Evolutionary conservation across 1,140 invertebrate species (phyloP), one percentile per base, ranked within the genome.

Genomic region (Ceratina calcarata): DNA sequence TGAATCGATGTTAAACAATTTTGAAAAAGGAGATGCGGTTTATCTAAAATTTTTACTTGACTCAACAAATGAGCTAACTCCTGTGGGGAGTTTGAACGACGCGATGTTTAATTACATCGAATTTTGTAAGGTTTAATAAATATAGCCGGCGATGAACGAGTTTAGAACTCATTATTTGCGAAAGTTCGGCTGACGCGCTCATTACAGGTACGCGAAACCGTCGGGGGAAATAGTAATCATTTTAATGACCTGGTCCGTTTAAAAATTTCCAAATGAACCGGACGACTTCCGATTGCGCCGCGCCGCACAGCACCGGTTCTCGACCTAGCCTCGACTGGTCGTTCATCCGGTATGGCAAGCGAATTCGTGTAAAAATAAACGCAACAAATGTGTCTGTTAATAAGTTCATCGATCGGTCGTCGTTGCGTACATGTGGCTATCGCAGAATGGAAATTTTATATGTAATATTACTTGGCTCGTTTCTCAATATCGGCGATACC

Each of bases 71-170:
- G 16, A 45, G 18, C 18, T 3, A 67, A 27, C 6, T 53, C 12
- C 13, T 32, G 15, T 45, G 10, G 6, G 66, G 4, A 76, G 20
- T 67, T 74, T 57, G 0, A 13, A 20, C 22, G 18, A 6, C 22
- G 53, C 53, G 53, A 20, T 20, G 37, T 24, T 66, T 72, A 78
- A 78, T 78, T 72, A 45, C 76, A 49, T 8, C 27, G 20, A 16
- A n/a, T 64, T 78, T 64, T 78, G 27, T 51, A 78, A 72, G 32
- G 49, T 78, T 78, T 78, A 64, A 72, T 72, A 72, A 72, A 62
- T 53, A 61, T 16, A 51, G 18, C 13, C n/a, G 18, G 18, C 27
- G 60, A 64, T 37, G 60, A 18, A 72, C 60, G 20, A 64, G 49
- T 53, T 16, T 22, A 22, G 32, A 45, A 64, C 49, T 78, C 60